A percentile compares a stretch with the other conserved stretches of the same genome.
Evolutionary conservation across 2,797 vertebrate genomes (phyloP).

Genomic region (Myotis pilosus): DNA sequence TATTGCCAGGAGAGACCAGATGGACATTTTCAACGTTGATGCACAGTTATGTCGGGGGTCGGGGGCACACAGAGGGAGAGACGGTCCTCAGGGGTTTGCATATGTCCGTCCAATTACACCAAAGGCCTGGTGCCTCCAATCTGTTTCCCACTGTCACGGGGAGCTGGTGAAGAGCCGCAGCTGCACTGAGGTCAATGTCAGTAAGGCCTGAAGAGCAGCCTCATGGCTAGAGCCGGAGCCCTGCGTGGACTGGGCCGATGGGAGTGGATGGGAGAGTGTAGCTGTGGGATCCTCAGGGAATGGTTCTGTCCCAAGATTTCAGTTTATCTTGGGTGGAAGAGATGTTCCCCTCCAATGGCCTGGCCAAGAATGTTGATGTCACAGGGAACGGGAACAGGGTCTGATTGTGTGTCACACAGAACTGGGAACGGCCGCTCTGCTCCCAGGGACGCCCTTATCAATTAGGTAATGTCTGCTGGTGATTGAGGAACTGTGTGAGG

Average conservation of each 20-base stretch:
- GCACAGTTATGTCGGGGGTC: background rate
- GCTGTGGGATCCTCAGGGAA: slow-evolving; percentile 59
- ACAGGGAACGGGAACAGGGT: slow-evolving; percentile 81
- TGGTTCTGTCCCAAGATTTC: slow-evolving; percentile 60
- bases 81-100: background rate
- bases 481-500: slow-evolving; percentile 79
- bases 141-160: slow-evolving; percentile 41
- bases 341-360: slow-evolving; percentile 79
- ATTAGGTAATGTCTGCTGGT: slow-evolving; percentile 87
- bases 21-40: slow-evolving; percentile 43
- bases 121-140: slow-evolving; percentile 37
- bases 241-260: background rate
- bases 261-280: slow-evolving; percentile 12
- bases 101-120: background rate
- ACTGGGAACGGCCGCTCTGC: slow-evolving; percentile 71
- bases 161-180: slow-evolving; percentile 60
- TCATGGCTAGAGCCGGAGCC: background rate
- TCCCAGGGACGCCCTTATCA: slow-evolving; percentile 81
- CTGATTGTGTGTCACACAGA: slow-evolving; percentile 74
- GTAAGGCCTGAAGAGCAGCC: background rate
- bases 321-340: slow-evolving; percentile 84
- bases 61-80: background rate
- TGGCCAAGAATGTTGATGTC: slow-evolving; percentile 85
- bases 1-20: slow-evolving; percentile 49
- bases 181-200: slow-evolving; percentile 31